Percentiles rank a stretch among this genome's conserved stretches.
Evolutionary conservation across 2,113 vertebrate genomes (phyloP).

Genomic region (Mandrillus leucophaeus): DNA sequence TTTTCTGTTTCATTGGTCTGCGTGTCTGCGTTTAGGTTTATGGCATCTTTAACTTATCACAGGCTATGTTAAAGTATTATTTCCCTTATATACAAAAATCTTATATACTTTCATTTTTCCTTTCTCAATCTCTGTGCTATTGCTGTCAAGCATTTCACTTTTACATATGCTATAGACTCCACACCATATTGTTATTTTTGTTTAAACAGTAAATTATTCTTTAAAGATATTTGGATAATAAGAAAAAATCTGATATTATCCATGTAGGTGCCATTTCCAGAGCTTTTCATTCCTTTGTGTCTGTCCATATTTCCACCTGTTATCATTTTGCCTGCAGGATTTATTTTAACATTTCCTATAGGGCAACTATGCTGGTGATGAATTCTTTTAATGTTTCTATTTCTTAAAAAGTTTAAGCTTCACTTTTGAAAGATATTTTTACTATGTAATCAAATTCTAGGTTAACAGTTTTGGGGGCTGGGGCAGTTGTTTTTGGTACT

Average conservation of each 20-base stretch:
- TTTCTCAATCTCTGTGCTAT: background rate
- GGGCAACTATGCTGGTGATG: background rate
- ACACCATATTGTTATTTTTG: background rate
- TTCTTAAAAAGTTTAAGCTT: background rate
- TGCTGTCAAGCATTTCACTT: background rate
- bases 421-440: background rate
- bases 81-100: background rate
- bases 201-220: background rate
- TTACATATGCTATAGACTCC: background rate
- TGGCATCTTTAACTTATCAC: conserved; percentile 5
- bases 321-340: background rate
- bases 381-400: background rate
- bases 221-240: background rate
- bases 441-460: background rate
- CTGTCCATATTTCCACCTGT: background rate
- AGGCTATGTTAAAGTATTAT: background rate
- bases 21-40: background rate
- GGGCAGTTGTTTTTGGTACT: background rate
- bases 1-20: background rate
- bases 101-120: background rate
- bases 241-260: background rate
- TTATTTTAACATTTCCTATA: background rate
- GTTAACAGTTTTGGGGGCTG: background rate
- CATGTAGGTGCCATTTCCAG: background rate
- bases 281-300: background rate